Evolutionary conservation across 2,888 invertebrate genomes (phyloP).

Genomic region (Orthosia cruda): DNA sequence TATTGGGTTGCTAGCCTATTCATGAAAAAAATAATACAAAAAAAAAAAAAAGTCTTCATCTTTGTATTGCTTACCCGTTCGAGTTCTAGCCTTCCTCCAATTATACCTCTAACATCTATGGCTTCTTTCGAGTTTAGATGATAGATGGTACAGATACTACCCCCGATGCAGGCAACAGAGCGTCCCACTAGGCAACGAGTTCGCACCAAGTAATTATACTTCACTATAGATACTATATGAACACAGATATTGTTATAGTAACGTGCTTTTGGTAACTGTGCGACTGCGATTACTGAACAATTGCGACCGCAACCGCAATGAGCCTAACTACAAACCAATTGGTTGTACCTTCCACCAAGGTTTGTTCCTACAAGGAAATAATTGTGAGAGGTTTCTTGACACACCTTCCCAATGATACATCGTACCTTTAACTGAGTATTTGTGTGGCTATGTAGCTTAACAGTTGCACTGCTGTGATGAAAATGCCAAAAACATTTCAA

Average conservation of each 20-base stretch:
- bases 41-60: neutral
- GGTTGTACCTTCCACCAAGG: neutral
- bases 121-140: neutral
- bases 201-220: neutral
- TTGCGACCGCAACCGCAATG: conserved; percentile 25
- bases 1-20: neutral
- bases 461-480: no score
- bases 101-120: no score
- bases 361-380: conserved; percentile 7
- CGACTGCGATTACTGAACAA: conserved; percentile 18
- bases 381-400: neutral
- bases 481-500: no score
- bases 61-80: no score
- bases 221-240: neutral
- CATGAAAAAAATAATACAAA: no score
- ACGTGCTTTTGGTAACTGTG: neutral
- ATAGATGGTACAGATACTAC: neutral
- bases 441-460: no score
- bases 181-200: neutral
- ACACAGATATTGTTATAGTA: neutral
- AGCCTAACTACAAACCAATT: neutral
- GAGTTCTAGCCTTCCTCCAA: no score
- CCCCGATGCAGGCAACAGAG: neutral
- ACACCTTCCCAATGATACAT: neutral
- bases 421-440: no score